These are phyloP conservation scores for Linepithema humile DNA, from an alignment of 1,140 invertebrate genomes.

Conservation along the genomic window DNA sequence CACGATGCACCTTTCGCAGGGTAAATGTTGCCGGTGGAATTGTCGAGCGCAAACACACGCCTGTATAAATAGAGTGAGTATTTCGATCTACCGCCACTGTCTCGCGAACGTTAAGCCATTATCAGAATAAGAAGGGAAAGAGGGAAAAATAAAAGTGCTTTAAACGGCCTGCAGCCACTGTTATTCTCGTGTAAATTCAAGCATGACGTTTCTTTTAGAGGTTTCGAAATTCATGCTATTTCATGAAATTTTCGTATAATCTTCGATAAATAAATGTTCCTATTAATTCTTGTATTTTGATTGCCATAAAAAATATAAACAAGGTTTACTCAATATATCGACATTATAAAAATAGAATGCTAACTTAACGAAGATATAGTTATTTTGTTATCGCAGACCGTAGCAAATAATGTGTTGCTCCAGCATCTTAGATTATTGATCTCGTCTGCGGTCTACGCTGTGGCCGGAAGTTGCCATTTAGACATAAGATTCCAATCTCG, in stretches of 20 bases:
- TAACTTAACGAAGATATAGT: neutral
- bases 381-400: neutral
- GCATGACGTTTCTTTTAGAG: neutral
- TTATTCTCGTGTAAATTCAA: neutral
- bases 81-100: neutral
- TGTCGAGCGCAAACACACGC: slow-evolving; percentile 44
- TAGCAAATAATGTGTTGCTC: neutral
- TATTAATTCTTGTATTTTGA: neutral
- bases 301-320: neutral
- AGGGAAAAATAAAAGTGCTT: slow-evolving; percentile 23
- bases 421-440: neutral
- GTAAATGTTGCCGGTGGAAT: slow-evolving; percentile 37
- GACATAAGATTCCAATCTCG: slow-evolving; percentile 22
- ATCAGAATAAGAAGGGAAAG: neutral
- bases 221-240: neutral
- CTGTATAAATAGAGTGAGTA: slow-evolving; percentile 54
- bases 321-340: neutral
- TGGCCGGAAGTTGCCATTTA: slow-evolving; percentile 32
- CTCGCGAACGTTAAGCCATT: slow-evolving; percentile 44
- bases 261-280: neutral
- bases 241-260: neutral
- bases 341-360: neutral
- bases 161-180: neutral
- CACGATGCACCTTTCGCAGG: slow-evolving; percentile 43
- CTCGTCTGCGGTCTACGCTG: neutral